Percentiles rank a stretch among this genome's conserved stretches.
phyloP scores from a whole-genome alignment of 2,113 vertebrate species.

The Scartelaos histophorus region DNA sequence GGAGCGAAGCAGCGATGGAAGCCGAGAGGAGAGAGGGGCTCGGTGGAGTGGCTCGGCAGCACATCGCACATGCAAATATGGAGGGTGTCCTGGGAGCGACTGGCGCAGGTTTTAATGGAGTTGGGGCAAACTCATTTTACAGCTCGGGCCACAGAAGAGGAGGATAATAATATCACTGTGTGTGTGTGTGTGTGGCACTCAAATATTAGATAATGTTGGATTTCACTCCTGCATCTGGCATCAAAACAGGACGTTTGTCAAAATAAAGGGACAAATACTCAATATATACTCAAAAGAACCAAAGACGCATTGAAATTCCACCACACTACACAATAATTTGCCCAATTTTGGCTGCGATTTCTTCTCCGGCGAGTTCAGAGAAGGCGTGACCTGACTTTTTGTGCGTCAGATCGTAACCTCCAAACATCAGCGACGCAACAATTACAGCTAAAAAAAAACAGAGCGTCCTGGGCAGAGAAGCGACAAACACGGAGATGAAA shows the following conservation, averaged over 20 bases:
- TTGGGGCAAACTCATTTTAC: constrained; percentile 99
- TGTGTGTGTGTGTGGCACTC: constrained; percentile 50
- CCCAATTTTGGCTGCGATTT: too few relatives aligned
- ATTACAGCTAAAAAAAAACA: too few relatives aligned
- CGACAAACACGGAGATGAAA: too few relatives aligned
- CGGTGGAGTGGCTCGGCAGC: constrained; percentile 90
- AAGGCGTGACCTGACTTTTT: too few relatives aligned
- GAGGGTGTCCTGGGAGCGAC: constrained; percentile 87
- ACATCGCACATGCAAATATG: constrained; percentile 98
- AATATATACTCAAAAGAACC: too few relatives aligned
- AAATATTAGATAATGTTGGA: constrained; percentile 15
- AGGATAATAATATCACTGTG: constrained; percentile 74
- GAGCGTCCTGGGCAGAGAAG: too few relatives aligned
- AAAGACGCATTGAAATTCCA: too few relatives aligned
- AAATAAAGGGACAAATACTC: neutral
- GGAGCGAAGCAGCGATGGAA: constrained; percentile 75
- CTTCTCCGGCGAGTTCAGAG: too few relatives aligned
- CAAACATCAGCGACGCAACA: too few relatives aligned
- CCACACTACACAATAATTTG: too few relatives aligned
- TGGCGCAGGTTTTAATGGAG: constrained; percentile 99
- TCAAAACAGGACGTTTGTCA: neutral
- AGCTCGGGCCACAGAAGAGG: constrained; percentile 86
- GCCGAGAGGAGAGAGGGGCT: constrained; percentile 83
- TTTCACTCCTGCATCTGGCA: neutral
- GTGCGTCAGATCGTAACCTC: too few relatives aligned